Evolutionary conservation across 2,888 invertebrate species (phyloP), one percentile per base, ranked within the genome.

Genomic region (Caradrina clavipalpis): DNA sequence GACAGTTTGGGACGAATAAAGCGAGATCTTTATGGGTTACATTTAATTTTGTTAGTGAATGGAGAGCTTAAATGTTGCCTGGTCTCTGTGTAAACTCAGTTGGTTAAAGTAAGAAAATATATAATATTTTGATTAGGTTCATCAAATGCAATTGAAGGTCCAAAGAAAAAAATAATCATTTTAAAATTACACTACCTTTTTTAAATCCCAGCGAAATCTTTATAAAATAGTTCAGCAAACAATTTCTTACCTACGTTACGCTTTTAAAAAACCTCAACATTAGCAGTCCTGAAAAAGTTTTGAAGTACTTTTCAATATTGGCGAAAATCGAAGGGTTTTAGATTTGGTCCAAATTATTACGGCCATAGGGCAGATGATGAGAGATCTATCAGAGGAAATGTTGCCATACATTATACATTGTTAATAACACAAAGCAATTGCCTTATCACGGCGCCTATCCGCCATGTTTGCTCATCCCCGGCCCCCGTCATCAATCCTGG

Each of bases 1-100:
- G 63, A 73, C 50, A 57, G 54, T 67, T 67, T 42, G 54, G 65
- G 53, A 57, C 60, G 51, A 66, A 69, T 74, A 66, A 74, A 78
- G 17, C 56, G 50, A 13, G 22, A 42, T 21, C 26, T 66, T 63
- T 63, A 74, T 67, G 51, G 21, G 35, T 26, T 26, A 63, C 42
- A 64, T 69, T 60, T 54, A 45, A 56, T 58, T 68, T 55, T 55
- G 22, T 50, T 54, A 49, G 22, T n/a, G 13, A 11, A 59, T 13
- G 58, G 35, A 47, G n/a, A 11, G 19, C 21, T 26, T 15, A 53
- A 58, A 42, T 56, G 10, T 17, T 8, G 35, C 22, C 11, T 21
- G 15, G 42, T n/a, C 55, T 59, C 19, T 3, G 19, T 22, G 56
- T 58, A 17, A 55, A 19, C 17, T 21, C 13, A 31, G 15, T n/a